phyloP scores from a whole-genome alignment of 2,113 vertebrate genomes.

The Penelope pileata region DNA sequence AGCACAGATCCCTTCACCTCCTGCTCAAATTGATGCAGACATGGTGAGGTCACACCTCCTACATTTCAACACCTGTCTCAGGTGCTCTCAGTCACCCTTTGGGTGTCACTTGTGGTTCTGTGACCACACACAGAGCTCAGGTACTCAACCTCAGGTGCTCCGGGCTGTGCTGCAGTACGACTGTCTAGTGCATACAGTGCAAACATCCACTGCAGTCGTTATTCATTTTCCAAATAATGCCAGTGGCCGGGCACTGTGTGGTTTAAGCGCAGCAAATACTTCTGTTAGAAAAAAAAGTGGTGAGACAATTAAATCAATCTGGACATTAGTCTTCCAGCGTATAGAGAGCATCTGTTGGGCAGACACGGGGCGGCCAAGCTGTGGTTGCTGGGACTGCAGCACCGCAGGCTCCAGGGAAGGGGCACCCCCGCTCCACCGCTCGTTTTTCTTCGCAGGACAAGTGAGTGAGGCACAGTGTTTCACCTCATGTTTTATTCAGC shows the following conservation, averaged over 20 bases:
- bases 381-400: not conserved
- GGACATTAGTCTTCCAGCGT: not conserved
- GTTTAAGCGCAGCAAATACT: not conserved
- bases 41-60: not conserved
- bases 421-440: not conserved
- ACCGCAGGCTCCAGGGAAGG: not conserved
- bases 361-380: not conserved
- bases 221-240: not conserved
- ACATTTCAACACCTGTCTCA: not conserved
- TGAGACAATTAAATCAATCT: not conserved
- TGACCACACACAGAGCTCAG: not conserved
- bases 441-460: not conserved
- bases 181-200: not conserved
- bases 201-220: not conserved
- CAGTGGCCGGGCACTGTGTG: not conserved
- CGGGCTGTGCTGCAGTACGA: fast-evolving
- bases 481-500: conserved; percentile 8
- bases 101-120: not conserved
- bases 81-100: not conserved
- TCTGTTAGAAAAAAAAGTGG: not conserved
- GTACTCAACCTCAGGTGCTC: not conserved
- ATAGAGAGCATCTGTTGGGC: not conserved
- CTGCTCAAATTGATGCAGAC: not conserved
- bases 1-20: not conserved
- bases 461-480: not conserved